phyloP scores from a whole-genome alignment of 2,888 invertebrate genomes.

The Parnassius glacialis region DNA sequence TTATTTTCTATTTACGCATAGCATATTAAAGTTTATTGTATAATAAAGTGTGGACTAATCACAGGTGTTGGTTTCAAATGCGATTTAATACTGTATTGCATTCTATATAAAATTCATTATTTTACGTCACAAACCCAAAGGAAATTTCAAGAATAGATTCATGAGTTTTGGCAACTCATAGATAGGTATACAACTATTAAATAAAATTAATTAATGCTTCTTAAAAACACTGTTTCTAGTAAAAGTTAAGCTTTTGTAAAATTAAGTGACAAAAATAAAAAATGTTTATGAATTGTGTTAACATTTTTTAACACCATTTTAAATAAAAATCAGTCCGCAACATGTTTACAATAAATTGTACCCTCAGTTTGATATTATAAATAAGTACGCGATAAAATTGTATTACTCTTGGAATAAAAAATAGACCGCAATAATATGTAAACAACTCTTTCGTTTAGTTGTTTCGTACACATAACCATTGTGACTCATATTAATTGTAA shows the following conservation, averaged over 20 bases:
- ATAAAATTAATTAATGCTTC: not conserved
- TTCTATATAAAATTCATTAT: not conserved
- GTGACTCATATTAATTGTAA: no score
- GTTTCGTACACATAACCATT: no score
- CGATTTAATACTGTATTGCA: constrained; percentile 1
- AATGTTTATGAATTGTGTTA: not conserved
- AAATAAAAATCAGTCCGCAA: not conserved
- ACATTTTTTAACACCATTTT: not conserved
- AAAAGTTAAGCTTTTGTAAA: not conserved
- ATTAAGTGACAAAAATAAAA: not conserved
- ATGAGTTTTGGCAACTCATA: not conserved
- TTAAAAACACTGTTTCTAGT: not conserved
- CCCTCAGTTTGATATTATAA: no score
- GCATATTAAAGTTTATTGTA: constrained; percentile 44
- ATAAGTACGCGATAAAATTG: no score
- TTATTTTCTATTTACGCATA: constrained; percentile 49
- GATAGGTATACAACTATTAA: not conserved
- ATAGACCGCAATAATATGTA: no score
- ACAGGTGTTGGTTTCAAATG: constrained; percentile 14
- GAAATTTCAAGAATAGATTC: not conserved
- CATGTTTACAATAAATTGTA: not conserved
- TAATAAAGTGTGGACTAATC: constrained; percentile 21
- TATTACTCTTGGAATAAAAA: no score
- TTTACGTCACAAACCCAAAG: constrained; percentile 1
- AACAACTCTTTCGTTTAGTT: no score